These are phyloP conservation scores for Vespertilio murinus DNA, from an alignment of 2,797 vertebrate genomes.

Conservation along the genomic window DNA sequence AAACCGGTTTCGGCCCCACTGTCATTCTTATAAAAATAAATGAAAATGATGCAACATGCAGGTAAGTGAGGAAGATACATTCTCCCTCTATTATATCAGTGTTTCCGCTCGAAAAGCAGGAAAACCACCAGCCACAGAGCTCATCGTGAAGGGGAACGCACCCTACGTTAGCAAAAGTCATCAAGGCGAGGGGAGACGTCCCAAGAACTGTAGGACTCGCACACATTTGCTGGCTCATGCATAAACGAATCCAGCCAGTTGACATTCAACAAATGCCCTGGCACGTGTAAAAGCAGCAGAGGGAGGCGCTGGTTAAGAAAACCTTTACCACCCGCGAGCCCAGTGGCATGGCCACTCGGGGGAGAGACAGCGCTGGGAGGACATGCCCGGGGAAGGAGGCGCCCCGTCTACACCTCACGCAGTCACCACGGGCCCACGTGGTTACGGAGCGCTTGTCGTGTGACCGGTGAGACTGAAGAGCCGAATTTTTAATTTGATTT, in stretches of 20 bases:
- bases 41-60: background rate
- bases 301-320: background rate
- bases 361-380: background rate
- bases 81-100: background rate
- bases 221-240: background rate
- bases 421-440: background rate
- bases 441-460: background rate
- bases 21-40: too few relatives aligned
- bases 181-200: background rate
- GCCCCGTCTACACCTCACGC: background rate
- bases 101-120: background rate
- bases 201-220: background rate
- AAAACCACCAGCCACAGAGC: background rate
- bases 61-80: background rate
- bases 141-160: background rate
- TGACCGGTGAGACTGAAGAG: background rate
- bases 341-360: background rate
- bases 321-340: background rate
- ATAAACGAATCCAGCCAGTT: background rate
- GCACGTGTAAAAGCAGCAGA: background rate
- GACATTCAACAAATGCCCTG: background rate
- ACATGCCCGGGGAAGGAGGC: background rate
- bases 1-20: too few relatives aligned
- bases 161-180: background rate
- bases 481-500: background rate